Conservation (phyloP, 2,888 invertebrate species). For the Silvanus unidentatus region DNA sequence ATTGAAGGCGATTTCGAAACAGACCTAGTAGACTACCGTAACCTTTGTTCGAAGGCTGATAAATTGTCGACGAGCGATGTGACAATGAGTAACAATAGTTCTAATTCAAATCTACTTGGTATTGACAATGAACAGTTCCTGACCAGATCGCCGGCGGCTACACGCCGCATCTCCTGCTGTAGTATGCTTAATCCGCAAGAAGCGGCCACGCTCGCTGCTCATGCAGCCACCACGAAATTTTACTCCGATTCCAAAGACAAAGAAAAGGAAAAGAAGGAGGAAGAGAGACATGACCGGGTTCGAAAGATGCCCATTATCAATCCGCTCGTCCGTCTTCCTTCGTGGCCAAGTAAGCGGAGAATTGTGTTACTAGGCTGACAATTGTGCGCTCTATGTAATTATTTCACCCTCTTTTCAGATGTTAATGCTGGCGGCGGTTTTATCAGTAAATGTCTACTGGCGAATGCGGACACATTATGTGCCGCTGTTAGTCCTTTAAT, state of each 20-base stretch:
- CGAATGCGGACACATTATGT: slow-evolving; percentile 93
- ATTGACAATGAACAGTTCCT: slow-evolving; percentile 62
- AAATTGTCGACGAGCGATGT: slow-evolving; percentile 39
- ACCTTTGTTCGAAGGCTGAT: slow-evolving; percentile 37
- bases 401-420: slow-evolving; percentile 44
- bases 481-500: slow-evolving; percentile 94
- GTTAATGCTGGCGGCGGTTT: slow-evolving; percentile 74
- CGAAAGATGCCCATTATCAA: slow-evolving; percentile 82
- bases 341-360: slow-evolving; percentile 70
- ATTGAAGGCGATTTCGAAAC: slow-evolving; percentile 36
- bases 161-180: slow-evolving; percentile 85
- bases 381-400: background rate
- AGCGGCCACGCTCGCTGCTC: slow-evolving; percentile 55
- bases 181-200: slow-evolving; percentile 76
- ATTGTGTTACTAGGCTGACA: too few species aligned
- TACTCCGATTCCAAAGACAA: slow-evolving; percentile 42
- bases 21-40: slow-evolving; percentile 35
- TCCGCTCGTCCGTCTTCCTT: slow-evolving; percentile 77
- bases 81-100: slow-evolving; percentile 43
- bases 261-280: slow-evolving; percentile 35
- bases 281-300: slow-evolving; percentile 46
- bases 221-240: slow-evolving; percentile 55
- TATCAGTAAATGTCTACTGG: slow-evolving; percentile 89
- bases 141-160: slow-evolving; percentile 76
- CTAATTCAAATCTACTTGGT: slow-evolving; percentile 56